Evolutionary conservation across 2,888 invertebrate species (phyloP), one percentile per base, ranked within the genome.

Genomic region (Luperina testacea): DNA sequence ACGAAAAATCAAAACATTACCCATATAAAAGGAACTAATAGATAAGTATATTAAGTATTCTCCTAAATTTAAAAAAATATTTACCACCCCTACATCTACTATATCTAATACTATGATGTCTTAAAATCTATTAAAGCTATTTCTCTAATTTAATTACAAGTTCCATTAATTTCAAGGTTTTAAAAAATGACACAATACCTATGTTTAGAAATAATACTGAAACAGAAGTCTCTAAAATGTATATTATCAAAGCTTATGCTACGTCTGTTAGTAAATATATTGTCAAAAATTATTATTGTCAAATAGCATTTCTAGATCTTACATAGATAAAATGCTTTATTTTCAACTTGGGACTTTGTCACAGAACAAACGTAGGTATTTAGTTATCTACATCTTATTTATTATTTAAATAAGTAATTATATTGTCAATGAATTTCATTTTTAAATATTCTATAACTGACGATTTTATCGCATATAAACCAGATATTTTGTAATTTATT

Each of bases 81-180:
- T 89, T 88, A 81, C 84, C 88, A 89, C 84, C 80, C 61, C 88
- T 91, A 92, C 82, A 73, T 77, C 87, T 92, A 91, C 81, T 68
- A 76, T 86, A 64, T 74, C 87, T 79, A 89, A 89, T 84, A 86
- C 83, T 83, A 84, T 78, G 80, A 85, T 88, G 77, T 83, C 94
- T 95, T 95, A 95, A 78, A 61, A 59, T 78, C 95, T 96, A 96
- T 96, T 96, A 96, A 96, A 96, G 96, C 96, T 96, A 96, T 95
- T 88, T 93, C 89, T 91, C 96, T 96, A 96, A 93, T 93, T 92
- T 94, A 86, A 88, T 90, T 83, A 90, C 89, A 87, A 77, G 72
- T 76, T 83, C 72, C 71, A 77, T 84, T 76, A 83, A 65, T 77
- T 75, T 78, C 71, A 75, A 80, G 69, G 75, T 77, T 74, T 88